Base-by-base conservation (phyloP, 2,888 invertebrate genomes). In the Pilophorus perplexus region DNA sequence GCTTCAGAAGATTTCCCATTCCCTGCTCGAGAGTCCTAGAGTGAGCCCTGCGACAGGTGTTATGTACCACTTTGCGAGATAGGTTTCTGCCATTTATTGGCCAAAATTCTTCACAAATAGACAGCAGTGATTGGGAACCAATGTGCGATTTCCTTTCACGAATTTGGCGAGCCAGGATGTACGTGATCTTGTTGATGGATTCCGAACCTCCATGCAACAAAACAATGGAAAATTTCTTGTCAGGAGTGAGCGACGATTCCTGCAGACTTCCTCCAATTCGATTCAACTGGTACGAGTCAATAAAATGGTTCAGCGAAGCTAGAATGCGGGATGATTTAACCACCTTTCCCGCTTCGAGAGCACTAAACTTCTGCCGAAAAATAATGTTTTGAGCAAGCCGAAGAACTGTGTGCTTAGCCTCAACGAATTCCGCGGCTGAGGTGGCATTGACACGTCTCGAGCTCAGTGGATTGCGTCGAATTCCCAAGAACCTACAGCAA, bases 1-100 rank as follows among this genome's bases (percentile, higher is more conserved):
- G 18, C 10, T 25, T 23, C 0, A 73, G 75, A 18, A 75, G 69
- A 50, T 74, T 33, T n/a, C 72, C 73, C 74, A 75, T 74, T 1
- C 71, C 20, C 42, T 73, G 73, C 5, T 5, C 23, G 6, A 38
- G 12, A 23, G 33, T 4, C 12, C 33, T 54, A 12, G 54, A 20
- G 18, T 62, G 1, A 12, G 37, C 16, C 14, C 16, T 44, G 25
- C 5, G 27, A 60, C 71, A 73, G 18, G 12, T 25, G 10, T 68
- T n/a, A 14, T 65, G 67, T 10, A 72, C 67, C 6, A 72, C 67
- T 27, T 66, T 54, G 37, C 65, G 38, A 2, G 67, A 59, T 2
- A 71, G 12, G 25, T 68, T 71, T 68, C 70, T 44, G 3, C 72
- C 74, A 8, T 67, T 46, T 8, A 71, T 59, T 6, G 70, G 70